A percentile compares a stretch with the other conserved stretches of the same genome.
These are phyloP conservation scores for pig (Sus scrofa) DNA, from an alignment of 2,113 vertebrate genomes.

Conservation along the genomic window T2T-Sscrofa CM000830.6:100986501-100987000, in stretches of 20 bases:
- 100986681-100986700: constrained; percentile 60
- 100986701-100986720: constrained; percentile 54
- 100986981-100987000: neutral
- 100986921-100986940: constrained; percentile 38
- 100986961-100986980: constrained; percentile 2
- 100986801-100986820: constrained; percentile 28
- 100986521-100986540: constrained; percentile 51
- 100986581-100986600: constrained; percentile 40
- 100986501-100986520: constrained; percentile 65
- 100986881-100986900: neutral
- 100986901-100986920: constrained; percentile 40
- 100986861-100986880: neutral
- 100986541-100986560: constrained; percentile 49
- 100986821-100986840: neutral
- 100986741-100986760: neutral
- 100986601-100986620: neutral
- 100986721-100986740: constrained; percentile 61
- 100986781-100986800: constrained; percentile 65
- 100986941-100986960: neutral
- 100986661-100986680: constrained; percentile 40
- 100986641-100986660: constrained; percentile 55
- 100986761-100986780: neutral
- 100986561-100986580: constrained; percentile 60
- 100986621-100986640: constrained; percentile 25
- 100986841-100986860: constrained; percentile 47